Evolutionary conservation across 2,797 vertebrate species (phyloP).

Genomic region (Tapera naevia): DNA sequence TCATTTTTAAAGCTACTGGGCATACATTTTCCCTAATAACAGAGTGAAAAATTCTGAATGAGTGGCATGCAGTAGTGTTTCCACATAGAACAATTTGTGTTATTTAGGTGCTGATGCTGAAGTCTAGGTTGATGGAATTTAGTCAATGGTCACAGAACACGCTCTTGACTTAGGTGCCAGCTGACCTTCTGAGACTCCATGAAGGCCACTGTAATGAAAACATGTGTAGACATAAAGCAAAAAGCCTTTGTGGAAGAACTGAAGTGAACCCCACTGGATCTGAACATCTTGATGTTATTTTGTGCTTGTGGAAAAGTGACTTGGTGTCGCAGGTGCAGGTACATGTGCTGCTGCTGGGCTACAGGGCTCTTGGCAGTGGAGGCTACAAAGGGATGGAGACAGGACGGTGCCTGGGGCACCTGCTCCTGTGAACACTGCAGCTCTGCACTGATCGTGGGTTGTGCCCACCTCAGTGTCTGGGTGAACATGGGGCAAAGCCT

Average conservation of each 20-base stretch:
- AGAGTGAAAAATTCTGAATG: not conserved
- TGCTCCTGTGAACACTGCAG: no score
- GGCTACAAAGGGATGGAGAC: no score
- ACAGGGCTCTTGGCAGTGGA: no score
- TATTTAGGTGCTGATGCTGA: not conserved
- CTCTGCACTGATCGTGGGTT: no score
- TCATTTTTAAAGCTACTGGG: not conserved
- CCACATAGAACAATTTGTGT: not conserved
- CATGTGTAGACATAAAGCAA: fast-evolving
- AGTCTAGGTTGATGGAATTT: no score
- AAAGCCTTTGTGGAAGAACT: not conserved
- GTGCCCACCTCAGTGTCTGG: no score
- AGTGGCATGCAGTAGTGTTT: not conserved
- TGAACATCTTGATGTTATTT: no score
- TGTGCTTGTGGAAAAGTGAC: no score
- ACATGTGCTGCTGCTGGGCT: not conserved
- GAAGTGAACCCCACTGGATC: fast-evolving
- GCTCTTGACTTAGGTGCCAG: no score
- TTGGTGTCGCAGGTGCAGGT: fast-evolving
- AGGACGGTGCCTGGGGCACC: fast-evolving
- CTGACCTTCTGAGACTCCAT: not conserved
- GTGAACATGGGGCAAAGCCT: no score
- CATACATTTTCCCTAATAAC: not conserved
- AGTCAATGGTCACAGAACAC: not conserved
- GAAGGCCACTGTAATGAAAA: not conserved